A percentile compares a stretch with the other conserved stretches of the same genome.
Evolutionary conservation across 2,113 vertebrate species (phyloP).

Genomic region (Eclectus roratus): DNA sequence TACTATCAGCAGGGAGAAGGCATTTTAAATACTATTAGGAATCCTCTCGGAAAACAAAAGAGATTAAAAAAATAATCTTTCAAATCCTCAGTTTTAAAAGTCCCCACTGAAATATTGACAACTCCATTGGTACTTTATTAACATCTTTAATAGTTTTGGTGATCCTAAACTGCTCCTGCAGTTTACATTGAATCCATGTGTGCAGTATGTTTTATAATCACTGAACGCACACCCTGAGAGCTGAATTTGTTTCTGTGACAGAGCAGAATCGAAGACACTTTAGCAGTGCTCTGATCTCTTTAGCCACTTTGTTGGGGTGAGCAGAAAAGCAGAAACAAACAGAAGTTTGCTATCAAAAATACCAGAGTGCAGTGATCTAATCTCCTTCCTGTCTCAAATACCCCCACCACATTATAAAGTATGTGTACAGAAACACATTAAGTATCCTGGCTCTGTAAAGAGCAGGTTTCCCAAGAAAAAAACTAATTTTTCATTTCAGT

Average conservation of each 20-base stretch:
- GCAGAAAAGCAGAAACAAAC: neutral
- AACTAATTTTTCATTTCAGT: neutral
- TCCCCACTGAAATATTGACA: neutral
- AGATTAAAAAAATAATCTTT: neutral
- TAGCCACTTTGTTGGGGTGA: neutral
- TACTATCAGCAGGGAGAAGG: neutral
- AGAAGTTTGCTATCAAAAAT: neutral
- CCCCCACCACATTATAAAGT: neutral
- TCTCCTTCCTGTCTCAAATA: neutral
- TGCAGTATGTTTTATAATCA: neutral
- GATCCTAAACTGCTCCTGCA: neutral
- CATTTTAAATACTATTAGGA: neutral
- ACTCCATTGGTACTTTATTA: neutral
- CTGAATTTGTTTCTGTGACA: neutral
- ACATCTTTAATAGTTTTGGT: neutral
- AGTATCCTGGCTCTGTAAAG: neutral
- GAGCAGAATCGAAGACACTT: neutral
- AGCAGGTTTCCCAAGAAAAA: neutral
- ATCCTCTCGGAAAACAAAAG: neutral
- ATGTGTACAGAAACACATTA: neutral
- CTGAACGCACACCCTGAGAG: neutral
- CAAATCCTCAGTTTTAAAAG: neutral
- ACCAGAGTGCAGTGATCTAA: neutral
- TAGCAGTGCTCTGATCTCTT: neutral
- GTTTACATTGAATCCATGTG: neutral